Evolutionary conservation across 2,888 invertebrate genomes (phyloP).

Genomic region (Crematogaster levior): DNA sequence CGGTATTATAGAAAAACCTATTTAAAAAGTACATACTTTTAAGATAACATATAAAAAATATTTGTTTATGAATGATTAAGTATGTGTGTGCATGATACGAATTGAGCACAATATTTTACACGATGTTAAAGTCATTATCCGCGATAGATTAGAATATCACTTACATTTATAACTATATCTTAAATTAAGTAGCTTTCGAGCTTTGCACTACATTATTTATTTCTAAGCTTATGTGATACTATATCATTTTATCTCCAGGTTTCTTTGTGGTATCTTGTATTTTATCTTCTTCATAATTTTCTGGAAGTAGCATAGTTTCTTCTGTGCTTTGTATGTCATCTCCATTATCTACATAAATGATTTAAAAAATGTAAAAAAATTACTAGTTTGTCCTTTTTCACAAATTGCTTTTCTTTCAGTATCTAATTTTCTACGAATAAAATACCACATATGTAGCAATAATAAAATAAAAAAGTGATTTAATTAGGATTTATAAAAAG

Average conservation of each 20-base stretch:
- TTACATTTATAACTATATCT: constrained; percentile 27
- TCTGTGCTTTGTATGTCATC: constrained; percentile 39
- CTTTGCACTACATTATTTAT: constrained; percentile 5
- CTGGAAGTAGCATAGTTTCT: constrained; percentile 47
- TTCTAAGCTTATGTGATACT: constrained; percentile 10
- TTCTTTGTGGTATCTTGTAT: constrained; percentile 43
- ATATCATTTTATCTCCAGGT: constrained; percentile 36
- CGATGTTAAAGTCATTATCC: neutral
- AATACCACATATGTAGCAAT: neutral
- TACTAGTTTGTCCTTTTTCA: neutral
- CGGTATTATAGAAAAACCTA: neutral
- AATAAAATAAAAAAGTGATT: constrained; percentile 21
- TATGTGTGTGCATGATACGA: neutral
- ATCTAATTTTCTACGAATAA: neutral
- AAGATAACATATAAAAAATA: constrained; percentile 23
- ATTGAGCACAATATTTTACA: constrained; percentile 17
- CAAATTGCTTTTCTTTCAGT: neutral
- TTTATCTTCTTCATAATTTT: constrained; percentile 53
- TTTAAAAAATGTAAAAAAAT: constrained; percentile 44
- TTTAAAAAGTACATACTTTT: neutral
- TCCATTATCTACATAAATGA: constrained; percentile 57
- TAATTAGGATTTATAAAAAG: neutral
- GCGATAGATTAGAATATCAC: neutral
- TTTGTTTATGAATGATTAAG: constrained; percentile 27
- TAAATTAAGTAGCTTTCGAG: constrained; percentile 3